Conservation (phyloP, 2,113 vertebrate species). For the Podarcis muralis region DNA sequence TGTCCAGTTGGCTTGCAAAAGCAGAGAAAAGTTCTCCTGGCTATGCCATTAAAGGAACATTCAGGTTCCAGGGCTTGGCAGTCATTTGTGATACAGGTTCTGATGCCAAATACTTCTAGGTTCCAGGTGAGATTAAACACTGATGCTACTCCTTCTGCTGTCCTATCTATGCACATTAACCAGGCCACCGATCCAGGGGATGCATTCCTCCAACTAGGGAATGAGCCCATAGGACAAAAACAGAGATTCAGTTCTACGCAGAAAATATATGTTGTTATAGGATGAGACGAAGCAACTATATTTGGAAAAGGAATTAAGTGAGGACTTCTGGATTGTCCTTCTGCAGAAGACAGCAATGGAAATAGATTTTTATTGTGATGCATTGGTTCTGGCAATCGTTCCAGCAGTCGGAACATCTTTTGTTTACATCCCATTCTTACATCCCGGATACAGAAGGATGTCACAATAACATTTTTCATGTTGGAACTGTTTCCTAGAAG, state of each 20-base stretch:
- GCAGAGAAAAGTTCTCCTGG: neutral
- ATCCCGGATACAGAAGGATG: too few species aligned
- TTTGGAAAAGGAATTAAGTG: neutral
- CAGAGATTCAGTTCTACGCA: neutral
- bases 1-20: neutral
- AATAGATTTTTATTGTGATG: neutral
- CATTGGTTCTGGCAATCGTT: neutral
- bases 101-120: neutral
- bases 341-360: neutral
- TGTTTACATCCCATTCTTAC: too few species aligned
- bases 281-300: neutral
- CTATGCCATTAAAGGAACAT: neutral
- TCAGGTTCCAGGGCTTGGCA: neutral
- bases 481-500: neutral
- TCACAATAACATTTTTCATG: neutral
- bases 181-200: neutral
- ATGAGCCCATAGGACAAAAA: neutral
- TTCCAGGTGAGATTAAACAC: neutral
- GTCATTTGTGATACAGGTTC: neutral
- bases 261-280: neutral
- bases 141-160: neutral
- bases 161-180: neutral
- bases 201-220: neutral
- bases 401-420: too few species aligned
- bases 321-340: neutral